Base-by-base conservation (phyloP, 2,797 vertebrate species). In the Tokudaia muenninki region DNA sequence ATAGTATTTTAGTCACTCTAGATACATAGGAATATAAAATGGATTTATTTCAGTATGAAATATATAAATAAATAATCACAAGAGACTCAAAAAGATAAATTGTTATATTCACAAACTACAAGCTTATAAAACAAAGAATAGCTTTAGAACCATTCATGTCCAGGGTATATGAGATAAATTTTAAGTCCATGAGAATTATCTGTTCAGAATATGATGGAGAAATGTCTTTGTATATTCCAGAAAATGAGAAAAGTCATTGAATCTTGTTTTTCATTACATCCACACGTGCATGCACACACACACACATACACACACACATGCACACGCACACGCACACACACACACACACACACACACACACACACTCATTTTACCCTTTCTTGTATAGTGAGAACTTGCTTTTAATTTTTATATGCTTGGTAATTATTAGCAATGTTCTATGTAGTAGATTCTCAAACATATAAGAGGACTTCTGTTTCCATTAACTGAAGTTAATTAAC, bases 341-440 rank as follows among this genome's bases (percentile, higher is more conserved):
- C 13, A 44, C 31, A 77, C 44, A 2, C 14, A 89, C 17, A 0
- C 57, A 84, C 24, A 82, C 12, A 37, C 37, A 78, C 31, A 3
- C 12, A 89, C 8, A 0, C 57, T 17, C 13, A 34, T 7, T 50
- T 74, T 57, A 83, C 4, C 63, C 34, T 94, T 52, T 94, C 59
- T 61, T 12, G 70, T 19, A 59, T 81, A 1, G 14, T 77, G n/a
- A 87, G 11, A 94, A 90, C 3, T 79, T 94, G 11, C 29, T 88
- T 94, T 78, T 70, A 17, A 11, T 77, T 80, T 91, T 21, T 82
- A 93, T 95, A 52, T 96, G n/a, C 3, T 11, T 78, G 34, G 16
- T 93, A 92, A 81, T 90, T 29, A 74, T 86, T 52, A 81, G 13
- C 12, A 67, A 8, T 94, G 17, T 93, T 93, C 57, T 52, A 52